Conservation (phyloP, 1,140 invertebrate genomes). For the Panagrolaimus sp. region DNA sequence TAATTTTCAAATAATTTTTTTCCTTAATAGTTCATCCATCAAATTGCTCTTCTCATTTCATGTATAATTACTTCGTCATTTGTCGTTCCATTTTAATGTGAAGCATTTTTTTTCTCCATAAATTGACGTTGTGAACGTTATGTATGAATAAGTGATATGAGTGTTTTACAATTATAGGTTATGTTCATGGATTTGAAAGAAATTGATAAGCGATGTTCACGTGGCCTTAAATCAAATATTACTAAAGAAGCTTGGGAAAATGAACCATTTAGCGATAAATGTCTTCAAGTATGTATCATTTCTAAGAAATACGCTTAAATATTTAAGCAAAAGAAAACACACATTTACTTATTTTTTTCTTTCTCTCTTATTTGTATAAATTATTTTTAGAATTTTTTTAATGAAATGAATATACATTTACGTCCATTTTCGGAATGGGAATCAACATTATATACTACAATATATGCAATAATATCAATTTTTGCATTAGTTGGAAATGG, state of each 20-base stretch:
- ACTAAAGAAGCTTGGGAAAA: slow-evolving; percentile 9
- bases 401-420: slow-evolving; percentile 41
- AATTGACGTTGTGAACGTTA: no score
- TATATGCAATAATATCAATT: slow-evolving; percentile 53
- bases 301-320: slow-evolving; percentile 1
- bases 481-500: slow-evolving; percentile 55
- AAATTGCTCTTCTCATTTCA: no score
- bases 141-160: no score
- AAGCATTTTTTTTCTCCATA: no score
- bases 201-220: slow-evolving; percentile 46
- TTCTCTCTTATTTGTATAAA: background rate
- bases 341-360: no score
- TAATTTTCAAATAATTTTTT: no score
- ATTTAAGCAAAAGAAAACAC: background rate
- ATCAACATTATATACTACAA: slow-evolving; percentile 47
- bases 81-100: no score
- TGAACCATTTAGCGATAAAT: no score
- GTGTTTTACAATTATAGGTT: slow-evolving; percentile 34
- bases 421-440: slow-evolving; percentile 48
- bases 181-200: slow-evolving; percentile 45
- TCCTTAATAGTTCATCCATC: no score
- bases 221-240: slow-evolving; percentile 21
- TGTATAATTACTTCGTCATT: no score
- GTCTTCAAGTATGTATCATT: no score
- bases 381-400: slow-evolving; percentile 44